These are phyloP conservation scores for Drosophila parthenogenetica DNA, from an alignment of 2,888 invertebrate genomes.

Conservation along the genomic window DNA sequence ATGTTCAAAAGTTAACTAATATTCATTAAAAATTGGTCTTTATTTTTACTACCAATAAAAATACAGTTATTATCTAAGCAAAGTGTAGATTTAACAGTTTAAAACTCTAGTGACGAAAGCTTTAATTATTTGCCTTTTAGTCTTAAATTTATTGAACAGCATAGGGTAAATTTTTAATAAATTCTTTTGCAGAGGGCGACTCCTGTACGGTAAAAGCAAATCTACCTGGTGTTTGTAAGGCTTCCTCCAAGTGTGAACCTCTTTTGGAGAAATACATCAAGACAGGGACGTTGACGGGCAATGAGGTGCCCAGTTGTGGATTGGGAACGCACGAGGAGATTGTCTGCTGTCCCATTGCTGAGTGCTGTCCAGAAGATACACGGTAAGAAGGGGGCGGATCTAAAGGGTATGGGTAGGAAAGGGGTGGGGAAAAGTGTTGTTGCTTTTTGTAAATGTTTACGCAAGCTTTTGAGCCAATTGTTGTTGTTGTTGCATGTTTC, in stretches of 20 bases:
- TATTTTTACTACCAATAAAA: no score
- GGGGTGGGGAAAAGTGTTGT: neutral
- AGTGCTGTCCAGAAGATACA: constrained; percentile 49
- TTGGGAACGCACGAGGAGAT: constrained; percentile 66
- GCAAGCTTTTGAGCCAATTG: constrained; percentile 33
- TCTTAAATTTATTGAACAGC: no score
- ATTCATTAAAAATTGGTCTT: no score
- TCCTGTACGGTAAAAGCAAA: constrained; percentile 38
- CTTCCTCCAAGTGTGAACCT: constrained; percentile 58
- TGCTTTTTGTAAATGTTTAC: constrained; percentile 29
- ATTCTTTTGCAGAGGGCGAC: constrained; percentile 55
- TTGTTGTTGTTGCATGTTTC: constrained; percentile 46
- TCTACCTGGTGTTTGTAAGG: constrained; percentile 67
- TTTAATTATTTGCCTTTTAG: no score
- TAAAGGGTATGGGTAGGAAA: neutral
- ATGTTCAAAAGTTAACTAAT: no score
- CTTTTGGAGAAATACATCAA: constrained; percentile 52
- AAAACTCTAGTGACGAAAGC: no score
- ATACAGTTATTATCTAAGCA: no score
- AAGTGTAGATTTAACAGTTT: no score
- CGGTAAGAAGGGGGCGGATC: constrained; percentile 21
- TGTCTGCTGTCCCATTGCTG: constrained; percentile 74
- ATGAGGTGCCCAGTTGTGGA: constrained; percentile 72
- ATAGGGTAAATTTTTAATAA: no score
- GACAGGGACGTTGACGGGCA: constrained; percentile 36